Percentiles rank a stretch among this genome's conserved stretches.
Conservation (phyloP, 2,113 vertebrate genomes). For the Paradoxurus hermaphroditus region DNA sequence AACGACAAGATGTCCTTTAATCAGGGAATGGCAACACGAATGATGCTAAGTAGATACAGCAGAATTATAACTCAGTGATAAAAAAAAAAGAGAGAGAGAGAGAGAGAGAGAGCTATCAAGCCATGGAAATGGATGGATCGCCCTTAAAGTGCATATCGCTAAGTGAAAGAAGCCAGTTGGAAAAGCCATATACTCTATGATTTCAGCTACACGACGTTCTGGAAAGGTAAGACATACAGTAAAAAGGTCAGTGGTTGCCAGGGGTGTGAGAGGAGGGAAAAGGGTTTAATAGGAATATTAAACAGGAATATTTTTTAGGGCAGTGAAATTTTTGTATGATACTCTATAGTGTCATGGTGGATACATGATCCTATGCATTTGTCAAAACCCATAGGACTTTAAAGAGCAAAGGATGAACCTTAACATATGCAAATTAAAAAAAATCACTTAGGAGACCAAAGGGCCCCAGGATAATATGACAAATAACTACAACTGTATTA, state of each 20-base stretch:
- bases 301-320: not conserved
- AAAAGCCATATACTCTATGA: not conserved
- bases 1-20: not conserved
- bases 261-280: not conserved
- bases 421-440: not conserved
- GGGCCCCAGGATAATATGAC: not conserved
- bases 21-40: not conserved
- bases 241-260: not conserved
- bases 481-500: not conserved
- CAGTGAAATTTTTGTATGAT: not conserved
- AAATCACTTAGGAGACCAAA: not conserved
- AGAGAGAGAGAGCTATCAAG: not conserved
- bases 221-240: not conserved
- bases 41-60: too few relatives aligned
- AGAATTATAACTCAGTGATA: not conserved
- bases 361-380: not conserved
- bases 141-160: not conserved
- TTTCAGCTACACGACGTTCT: not conserved
- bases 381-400: not conserved
- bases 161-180: not conserved
- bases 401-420: not conserved
- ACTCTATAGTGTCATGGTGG: not conserved
- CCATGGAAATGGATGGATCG: not conserved
- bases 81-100: not conserved
- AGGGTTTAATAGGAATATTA: not conserved